Evolutionary conservation across 2,888 invertebrate species (phyloP).

Genomic region (Eristalinus sepulchralis): DNA sequence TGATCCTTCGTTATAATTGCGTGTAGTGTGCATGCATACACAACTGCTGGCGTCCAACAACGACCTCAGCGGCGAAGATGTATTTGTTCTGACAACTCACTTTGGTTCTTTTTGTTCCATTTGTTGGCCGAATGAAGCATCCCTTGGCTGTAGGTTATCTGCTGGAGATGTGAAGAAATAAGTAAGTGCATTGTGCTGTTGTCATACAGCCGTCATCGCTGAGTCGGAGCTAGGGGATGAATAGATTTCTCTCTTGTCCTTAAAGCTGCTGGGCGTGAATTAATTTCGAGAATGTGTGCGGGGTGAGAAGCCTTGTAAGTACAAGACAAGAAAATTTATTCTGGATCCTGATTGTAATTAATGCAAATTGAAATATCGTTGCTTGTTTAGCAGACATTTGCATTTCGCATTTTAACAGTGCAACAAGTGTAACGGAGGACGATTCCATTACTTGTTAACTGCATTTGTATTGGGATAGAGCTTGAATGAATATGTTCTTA

Average conservation of each 20-base stretch:
- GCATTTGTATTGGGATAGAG: neutral
- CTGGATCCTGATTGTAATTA: conserved; percentile 55
- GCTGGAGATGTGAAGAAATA: neutral
- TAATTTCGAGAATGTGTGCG: neutral
- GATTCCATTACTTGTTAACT: neutral
- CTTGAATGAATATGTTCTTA: no score
- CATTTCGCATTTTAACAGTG: neutral
- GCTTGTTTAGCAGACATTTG: conserved; percentile 25
- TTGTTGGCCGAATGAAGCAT: conserved; percentile 20
- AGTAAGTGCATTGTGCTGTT: neutral
- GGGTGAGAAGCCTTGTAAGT: neutral
- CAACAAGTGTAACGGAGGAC: conserved; percentile 26
- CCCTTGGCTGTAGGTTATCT: neutral
- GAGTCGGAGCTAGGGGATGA: neutral
- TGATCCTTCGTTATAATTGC: conserved; percentile 40
- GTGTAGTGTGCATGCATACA: conserved; percentile 43
- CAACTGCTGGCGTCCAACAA: neutral
- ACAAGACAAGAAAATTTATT: conserved; percentile 1
- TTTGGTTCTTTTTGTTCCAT: conserved; percentile 33
- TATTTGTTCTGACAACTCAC: conserved; percentile 45
- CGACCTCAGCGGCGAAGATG: neutral
- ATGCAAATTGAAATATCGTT: conserved; percentile 57
- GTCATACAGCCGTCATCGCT: neutral
- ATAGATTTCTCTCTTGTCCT: conserved; percentile 10
- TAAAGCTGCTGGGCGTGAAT: neutral